Evolutionary conservation across 2,888 invertebrate species (phyloP), one percentile per base, ranked within the genome.

Genomic region (Ctena decussata): DNA sequence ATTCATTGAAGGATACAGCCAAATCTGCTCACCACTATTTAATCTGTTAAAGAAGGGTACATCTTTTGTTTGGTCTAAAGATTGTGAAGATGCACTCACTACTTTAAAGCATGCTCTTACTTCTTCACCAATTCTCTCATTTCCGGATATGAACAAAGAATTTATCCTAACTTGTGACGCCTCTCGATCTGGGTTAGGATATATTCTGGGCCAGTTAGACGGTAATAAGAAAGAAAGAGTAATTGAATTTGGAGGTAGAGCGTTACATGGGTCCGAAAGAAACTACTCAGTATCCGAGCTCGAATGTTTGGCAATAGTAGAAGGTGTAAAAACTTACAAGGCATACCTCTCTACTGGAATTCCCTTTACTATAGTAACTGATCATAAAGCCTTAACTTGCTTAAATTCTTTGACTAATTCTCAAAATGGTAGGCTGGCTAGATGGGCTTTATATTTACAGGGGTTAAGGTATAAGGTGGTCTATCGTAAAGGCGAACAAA

Each of bases 251-350:
- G 79, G 75, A 3, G 85, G 84, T 35, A 73, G 85, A 41, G 53
- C 81, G 97, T 98, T 88, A 37, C 80, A 60, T 74, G 57, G 18
- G 27, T 21, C 83, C 24, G 88, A 91, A n/a, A 69, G 46, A 44
- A 69, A 77, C 44, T 77, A 69, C 30, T 69, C 77, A 6, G 77
- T 57, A 2, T 57, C 77, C 11, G 69, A 77, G 18, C 41, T 65
- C 15, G 77, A 77, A 46, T 65, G 77, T n/a, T 35, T 77, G 11
- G 77, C 77, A 6, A 41, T 77, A 39, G 46, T 77, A 12, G 77
- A 77, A 24, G 77, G 69, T 6, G 46, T 77, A 0, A 76, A 76
- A 39, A 24, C 76, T 46, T 76, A 35, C 53, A 76, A 76, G 27
- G 37, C 76, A 27, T 76, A 76, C 35, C 57, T 76, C 15, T 35